Conservation (phyloP, 2,888 invertebrate species). For the Rotaria sp. region DNA sequence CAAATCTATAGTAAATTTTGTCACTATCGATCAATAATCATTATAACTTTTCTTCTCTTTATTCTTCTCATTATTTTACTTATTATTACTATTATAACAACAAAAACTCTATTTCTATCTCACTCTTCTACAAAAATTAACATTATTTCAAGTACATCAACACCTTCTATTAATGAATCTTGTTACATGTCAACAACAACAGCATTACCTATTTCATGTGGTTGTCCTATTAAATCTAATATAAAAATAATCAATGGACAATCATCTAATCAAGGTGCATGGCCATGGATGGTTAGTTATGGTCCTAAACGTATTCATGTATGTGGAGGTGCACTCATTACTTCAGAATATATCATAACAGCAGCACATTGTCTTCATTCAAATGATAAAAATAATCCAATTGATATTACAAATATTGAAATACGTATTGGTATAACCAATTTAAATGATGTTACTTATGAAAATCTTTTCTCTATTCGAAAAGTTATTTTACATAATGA, state of each 20-base stretch:
- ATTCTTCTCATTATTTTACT: too few relatives aligned
- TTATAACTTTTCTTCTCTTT: too few relatives aligned
- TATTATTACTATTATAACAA: too few relatives aligned
- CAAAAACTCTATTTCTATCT: too few relatives aligned
- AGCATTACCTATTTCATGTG: background rate
- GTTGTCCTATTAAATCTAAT: background rate
- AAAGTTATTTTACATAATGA: background rate
- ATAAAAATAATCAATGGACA: background rate
- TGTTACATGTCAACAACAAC: background rate
- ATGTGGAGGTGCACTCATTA: background rate
- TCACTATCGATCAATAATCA: too few relatives aligned
- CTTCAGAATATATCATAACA: background rate
- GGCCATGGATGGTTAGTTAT: background rate
- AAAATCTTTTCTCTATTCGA: background rate
- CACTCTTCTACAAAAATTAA: too few relatives aligned
- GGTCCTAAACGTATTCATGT: background rate
- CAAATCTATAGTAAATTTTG: background rate
- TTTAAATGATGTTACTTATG: background rate
- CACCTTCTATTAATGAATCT: background rate
- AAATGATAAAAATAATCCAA: background rate
- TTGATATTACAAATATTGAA: background rate
- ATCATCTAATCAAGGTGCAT: background rate
- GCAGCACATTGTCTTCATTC: constrained; percentile 13
- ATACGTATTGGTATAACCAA: background rate
- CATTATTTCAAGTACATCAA: too few relatives aligned